phyloP scores from a whole-genome alignment of 2,888 invertebrate genomes.

The Morinoia aosen region DNA sequence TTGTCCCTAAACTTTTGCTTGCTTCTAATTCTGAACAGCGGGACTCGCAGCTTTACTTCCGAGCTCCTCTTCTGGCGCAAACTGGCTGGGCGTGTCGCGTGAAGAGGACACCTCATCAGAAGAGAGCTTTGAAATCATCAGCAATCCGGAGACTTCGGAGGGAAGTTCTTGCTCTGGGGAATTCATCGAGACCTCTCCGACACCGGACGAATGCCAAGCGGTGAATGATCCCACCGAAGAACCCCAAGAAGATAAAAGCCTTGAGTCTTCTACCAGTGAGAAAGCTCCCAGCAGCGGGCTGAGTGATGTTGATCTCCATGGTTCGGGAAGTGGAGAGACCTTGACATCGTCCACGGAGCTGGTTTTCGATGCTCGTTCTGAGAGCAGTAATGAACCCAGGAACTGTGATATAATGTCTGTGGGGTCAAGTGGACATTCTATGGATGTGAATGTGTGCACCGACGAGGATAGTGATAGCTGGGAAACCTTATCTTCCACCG shows the following conservation, averaged over 20 bases:
- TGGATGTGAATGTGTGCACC: not conserved
- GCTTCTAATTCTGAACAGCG: not conserved
- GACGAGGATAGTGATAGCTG: not conserved
- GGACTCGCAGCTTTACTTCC: not conserved
- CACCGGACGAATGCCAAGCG: not conserved
- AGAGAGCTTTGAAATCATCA: not conserved
- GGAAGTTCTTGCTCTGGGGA: not conserved
- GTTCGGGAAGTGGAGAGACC: not conserved
- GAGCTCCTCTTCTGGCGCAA: not conserved
- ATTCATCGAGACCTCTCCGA: not conserved
- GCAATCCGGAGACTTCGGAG: not conserved
- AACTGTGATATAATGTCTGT: not conserved
- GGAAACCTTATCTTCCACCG: not conserved
- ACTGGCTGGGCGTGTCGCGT: not conserved
- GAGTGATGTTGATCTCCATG: not conserved
- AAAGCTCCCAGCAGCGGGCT: not conserved
- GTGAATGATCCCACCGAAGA: not conserved
- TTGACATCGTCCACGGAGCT: not conserved
- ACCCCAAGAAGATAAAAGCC: not conserved
- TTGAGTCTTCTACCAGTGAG: not conserved
- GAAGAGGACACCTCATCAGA: not conserved
- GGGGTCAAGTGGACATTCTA: not conserved
- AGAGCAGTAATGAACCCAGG: not conserved
- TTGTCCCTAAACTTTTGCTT: not conserved
- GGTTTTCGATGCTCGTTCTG: not conserved